These are phyloP conservation scores for Hydropotes inermis DNA, from an alignment of 2,113 vertebrate genomes.

Conservation along the genomic window DNA sequence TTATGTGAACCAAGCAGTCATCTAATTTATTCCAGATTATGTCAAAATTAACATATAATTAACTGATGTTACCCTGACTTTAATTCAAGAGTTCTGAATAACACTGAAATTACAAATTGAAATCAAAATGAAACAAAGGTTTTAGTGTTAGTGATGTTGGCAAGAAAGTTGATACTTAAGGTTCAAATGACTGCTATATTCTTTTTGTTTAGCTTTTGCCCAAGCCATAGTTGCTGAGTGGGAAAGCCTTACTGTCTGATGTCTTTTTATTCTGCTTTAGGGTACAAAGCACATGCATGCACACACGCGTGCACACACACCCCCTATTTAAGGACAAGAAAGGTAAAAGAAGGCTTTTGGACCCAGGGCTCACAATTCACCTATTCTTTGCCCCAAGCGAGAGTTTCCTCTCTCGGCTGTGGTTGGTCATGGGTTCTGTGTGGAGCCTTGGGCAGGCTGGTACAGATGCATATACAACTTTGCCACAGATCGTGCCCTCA, in stretches of 20 bases:
- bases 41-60: slow-evolving; percentile 67
- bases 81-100: slow-evolving; percentile 49
- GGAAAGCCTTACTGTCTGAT: neutral
- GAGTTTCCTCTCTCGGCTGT: slow-evolving; percentile 32
- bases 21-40: slow-evolving; percentile 71
- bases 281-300: fast-evolving
- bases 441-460: neutral
- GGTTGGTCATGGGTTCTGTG: slow-evolving; percentile 19
- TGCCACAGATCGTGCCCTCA: neutral
- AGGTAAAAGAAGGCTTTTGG: slow-evolving; percentile 36
- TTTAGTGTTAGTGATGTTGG: slow-evolving; percentile 23
- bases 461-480: neutral
- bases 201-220: slow-evolving; percentile 36
- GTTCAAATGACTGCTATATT: slow-evolving; percentile 16
- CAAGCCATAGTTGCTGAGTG: neutral
- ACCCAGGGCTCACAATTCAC: slow-evolving; percentile 31
- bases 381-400: slow-evolving; percentile 32
- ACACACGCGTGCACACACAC: fast-evolving
- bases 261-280: slow-evolving; percentile 20
- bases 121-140: slow-evolving; percentile 61
- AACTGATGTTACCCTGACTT: slow-evolving; percentile 46
- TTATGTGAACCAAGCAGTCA: slow-evolving; percentile 59
- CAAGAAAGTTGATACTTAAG: slow-evolving; percentile 23
- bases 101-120: slow-evolving; percentile 56
- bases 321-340: slow-evolving; percentile 16